Percentiles rank a stretch among this genome's conserved stretches.
Conservation (phyloP, 2,888 invertebrate species). For the Drosophila macrospina region DNA sequence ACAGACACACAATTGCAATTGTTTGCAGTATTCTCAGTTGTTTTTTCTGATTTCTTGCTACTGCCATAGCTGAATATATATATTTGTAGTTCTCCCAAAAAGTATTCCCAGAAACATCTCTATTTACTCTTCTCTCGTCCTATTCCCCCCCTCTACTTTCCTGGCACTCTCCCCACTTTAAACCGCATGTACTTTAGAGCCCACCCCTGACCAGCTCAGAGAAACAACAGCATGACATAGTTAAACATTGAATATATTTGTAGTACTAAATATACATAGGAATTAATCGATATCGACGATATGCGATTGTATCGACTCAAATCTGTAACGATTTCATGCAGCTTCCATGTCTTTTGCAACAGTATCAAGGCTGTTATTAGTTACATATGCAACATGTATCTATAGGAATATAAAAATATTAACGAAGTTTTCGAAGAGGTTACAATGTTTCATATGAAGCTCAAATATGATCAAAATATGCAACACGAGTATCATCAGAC, state of each 20-base stretch:
- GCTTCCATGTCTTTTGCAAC: slow-evolving; percentile 80
- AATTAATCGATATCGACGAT: slow-evolving; percentile 13
- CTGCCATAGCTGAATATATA: slow-evolving; percentile 70
- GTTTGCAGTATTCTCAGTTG: slow-evolving; percentile 71
- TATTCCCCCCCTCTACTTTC: neutral
- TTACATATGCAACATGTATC: slow-evolving; percentile 60
- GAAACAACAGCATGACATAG: slow-evolving; percentile 46
- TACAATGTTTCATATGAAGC: slow-evolving; percentile 52
- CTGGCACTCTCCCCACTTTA: neutral
- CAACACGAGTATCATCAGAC: slow-evolving; percentile 4
- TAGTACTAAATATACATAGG: slow-evolving; percentile 18
- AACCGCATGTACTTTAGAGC: slow-evolving; percentile 3
- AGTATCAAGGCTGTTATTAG: slow-evolving; percentile 80
- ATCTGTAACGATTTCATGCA: slow-evolving; percentile 74
- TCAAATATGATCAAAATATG: slow-evolving; percentile 19
- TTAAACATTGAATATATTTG: slow-evolving; percentile 22
- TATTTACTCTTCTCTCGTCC: slow-evolving; percentile 12
- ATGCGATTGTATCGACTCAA: slow-evolving; percentile 45
- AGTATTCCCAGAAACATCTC: slow-evolving; percentile 49
- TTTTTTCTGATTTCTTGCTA: slow-evolving; percentile 58
- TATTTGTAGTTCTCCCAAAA: slow-evolving; percentile 36
- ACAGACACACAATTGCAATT: slow-evolving; percentile 46
- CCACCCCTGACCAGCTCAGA: slow-evolving; percentile 13
- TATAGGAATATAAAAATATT: slow-evolving; percentile 12
- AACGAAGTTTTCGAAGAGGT: slow-evolving; percentile 37